These are phyloP conservation scores for Sipunculus nudus DNA, from an alignment of 2,888 invertebrate genomes.

Conservation along the genomic window DNA sequence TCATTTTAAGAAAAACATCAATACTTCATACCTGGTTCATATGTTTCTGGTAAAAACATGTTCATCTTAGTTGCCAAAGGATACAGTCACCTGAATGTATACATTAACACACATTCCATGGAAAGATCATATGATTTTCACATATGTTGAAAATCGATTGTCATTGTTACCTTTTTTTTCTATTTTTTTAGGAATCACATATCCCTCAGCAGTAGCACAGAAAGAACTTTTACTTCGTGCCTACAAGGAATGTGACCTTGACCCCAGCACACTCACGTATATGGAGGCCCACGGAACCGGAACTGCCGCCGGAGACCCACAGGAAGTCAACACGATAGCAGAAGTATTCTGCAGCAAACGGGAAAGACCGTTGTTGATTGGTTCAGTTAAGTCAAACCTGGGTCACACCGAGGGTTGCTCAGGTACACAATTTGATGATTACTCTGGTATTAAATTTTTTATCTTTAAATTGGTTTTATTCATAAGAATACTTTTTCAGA, in stretches of 20 bases:
- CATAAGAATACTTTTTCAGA: too few species aligned
- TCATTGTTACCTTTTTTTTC: too few species aligned
- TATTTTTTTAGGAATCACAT: background rate
- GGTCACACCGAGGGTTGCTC: slow-evolving; percentile 88
- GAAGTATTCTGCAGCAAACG: slow-evolving; percentile 67
- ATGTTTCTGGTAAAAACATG: too few species aligned
- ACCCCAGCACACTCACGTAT: background rate
- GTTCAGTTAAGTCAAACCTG: slow-evolving; percentile 97
- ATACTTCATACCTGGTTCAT: too few species aligned
- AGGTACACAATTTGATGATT: too few species aligned
- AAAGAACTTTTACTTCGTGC: background rate
- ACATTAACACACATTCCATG: too few species aligned
- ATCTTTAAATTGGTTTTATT: too few species aligned
- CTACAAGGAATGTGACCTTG: background rate
- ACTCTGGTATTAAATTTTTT: too few species aligned
- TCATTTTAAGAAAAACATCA: too few species aligned
- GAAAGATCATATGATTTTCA: too few species aligned
- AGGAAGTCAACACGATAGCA: slow-evolving; percentile 89
- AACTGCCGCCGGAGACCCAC: background rate
- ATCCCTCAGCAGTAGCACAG: background rate
- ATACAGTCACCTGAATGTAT: too few species aligned
- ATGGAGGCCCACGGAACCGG: background rate
- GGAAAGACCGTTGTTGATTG: slow-evolving; percentile 80
- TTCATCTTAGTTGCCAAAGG: too few species aligned
- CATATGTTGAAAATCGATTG: background rate